These are phyloP conservation scores for Falcunculus frontatus DNA, from an alignment of 2,113 vertebrate genomes.

Conservation along the genomic window DNA sequence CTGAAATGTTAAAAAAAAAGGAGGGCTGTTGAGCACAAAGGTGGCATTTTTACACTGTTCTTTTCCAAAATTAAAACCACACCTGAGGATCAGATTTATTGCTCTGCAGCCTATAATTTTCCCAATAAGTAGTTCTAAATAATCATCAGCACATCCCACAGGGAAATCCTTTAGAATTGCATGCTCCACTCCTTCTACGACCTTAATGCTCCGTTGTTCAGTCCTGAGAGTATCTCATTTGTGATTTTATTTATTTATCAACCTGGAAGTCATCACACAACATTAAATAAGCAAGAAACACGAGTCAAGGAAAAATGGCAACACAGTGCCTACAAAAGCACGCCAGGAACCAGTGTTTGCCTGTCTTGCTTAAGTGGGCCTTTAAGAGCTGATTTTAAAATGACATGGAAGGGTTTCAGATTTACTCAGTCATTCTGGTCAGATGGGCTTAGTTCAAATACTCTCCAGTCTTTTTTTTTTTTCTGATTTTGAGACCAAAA, in stretches of 20 bases:
- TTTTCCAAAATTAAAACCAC: constrained; percentile 12
- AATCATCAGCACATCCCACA: neutral
- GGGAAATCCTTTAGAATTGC: constrained; percentile 16
- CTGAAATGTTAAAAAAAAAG: neutral
- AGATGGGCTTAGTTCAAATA: neutral
- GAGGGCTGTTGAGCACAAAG: neutral
- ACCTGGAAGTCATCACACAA: constrained; percentile 4
- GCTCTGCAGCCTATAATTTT: neutral
- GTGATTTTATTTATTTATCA: constrained; percentile 36
- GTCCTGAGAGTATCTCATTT: neutral
- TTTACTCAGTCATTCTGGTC: neutral
- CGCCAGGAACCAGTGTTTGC: neutral
- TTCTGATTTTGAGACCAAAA: neutral
- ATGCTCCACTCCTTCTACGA: neutral
- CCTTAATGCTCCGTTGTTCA: neutral
- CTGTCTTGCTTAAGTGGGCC: neutral
- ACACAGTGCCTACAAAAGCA: neutral
- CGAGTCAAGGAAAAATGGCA: neutral
- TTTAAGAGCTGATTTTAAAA: neutral
- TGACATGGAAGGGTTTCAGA: neutral
- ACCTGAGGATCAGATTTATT: neutral
- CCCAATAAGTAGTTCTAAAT: neutral
- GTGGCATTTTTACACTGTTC: neutral
- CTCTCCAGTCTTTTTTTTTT: neutral
- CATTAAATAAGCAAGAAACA: neutral